Evolutionary conservation across 1,140 invertebrate genomes (phyloP).

Genomic region (Sitobion miscanthi): DNA sequence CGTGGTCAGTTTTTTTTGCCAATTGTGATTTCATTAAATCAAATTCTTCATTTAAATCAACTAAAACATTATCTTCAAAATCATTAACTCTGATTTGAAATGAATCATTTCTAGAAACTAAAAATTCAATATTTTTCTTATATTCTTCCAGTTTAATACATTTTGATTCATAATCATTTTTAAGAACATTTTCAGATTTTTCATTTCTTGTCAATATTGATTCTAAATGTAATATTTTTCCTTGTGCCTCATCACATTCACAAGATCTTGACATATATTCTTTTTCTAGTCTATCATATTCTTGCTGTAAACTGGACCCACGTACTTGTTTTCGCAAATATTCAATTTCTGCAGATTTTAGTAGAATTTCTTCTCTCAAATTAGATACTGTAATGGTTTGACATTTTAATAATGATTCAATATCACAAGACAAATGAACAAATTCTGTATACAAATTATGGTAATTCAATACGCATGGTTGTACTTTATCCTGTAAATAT

Average conservation of each 20-base stretch:
- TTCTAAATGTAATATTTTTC: not conserved
- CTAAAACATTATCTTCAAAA: slow-evolving; percentile 45
- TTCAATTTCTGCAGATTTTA: slow-evolving; percentile 3
- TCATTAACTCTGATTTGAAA: slow-evolving; percentile 32
- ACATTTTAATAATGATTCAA: slow-evolving; percentile 20
- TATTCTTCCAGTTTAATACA: not conserved
- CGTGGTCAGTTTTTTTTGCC: not conserved
- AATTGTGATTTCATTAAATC: slow-evolving; percentile 46
- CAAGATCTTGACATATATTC: not conserved
- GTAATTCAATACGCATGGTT: not conserved
- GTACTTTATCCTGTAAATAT: not conserved
- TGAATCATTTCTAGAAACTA: slow-evolving; percentile 30
- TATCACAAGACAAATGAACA: not conserved
- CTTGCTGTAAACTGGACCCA: not conserved
- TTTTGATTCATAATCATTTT: not conserved
- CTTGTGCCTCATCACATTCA: not conserved
- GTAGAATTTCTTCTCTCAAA: not conserved
- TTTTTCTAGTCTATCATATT: slow-evolving; percentile 36
- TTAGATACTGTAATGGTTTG: not conserved
- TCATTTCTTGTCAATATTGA: not conserved
- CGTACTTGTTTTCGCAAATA: not conserved
- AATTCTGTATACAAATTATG: slow-evolving; percentile 10
- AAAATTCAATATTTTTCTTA: slow-evolving; percentile 36
- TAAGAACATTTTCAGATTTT: not conserved
- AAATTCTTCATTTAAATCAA: slow-evolving; percentile 36